A percentile compares a stretch with the other conserved stretches of the same genome.
Conservation (phyloP, 2,888 invertebrate species). For the Lithophane socia region DNA sequence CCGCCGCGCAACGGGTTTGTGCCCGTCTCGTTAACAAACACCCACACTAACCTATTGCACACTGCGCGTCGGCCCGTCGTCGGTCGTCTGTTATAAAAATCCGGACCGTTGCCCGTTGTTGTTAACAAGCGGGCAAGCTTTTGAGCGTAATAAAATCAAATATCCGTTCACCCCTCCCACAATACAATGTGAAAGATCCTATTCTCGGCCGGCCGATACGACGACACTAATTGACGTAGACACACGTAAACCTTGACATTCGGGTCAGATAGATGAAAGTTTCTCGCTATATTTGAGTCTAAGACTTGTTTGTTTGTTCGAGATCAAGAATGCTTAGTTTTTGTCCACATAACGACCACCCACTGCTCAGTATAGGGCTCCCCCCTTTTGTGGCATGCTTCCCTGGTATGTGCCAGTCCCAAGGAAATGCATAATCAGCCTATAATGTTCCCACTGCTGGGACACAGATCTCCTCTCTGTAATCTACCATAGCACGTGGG, state of each 20-base stretch:
- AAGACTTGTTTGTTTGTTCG: background rate
- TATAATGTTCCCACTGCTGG: background rate
- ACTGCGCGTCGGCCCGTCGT: too few species aligned
- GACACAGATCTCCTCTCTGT: background rate
- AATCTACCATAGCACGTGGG: too few species aligned
- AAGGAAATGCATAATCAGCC: background rate
- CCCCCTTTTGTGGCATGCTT: background rate
- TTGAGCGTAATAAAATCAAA: slow-evolving; percentile 25
- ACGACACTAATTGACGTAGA: slow-evolving; percentile 36
- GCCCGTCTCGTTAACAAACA: too few species aligned
- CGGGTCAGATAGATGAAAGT: background rate
- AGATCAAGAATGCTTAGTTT: background rate
- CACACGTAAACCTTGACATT: slow-evolving; percentile 44
- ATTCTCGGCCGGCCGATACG: slow-evolving; percentile 2
- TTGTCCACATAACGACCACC: background rate
- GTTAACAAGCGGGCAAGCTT: background rate
- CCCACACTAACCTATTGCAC: too few species aligned
- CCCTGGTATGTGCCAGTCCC: background rate
- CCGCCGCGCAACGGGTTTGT: too few species aligned
- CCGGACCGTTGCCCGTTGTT: too few species aligned
- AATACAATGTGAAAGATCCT: background rate
- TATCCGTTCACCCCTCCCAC: background rate
- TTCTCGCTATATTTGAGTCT: background rate
- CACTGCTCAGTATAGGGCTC: background rate
- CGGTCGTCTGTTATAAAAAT: too few species aligned